A percentile compares a stretch with the other conserved stretches of the same genome.
Conservation (phyloP, 1,140 invertebrate genomes). For the Zophobas morio region DNA sequence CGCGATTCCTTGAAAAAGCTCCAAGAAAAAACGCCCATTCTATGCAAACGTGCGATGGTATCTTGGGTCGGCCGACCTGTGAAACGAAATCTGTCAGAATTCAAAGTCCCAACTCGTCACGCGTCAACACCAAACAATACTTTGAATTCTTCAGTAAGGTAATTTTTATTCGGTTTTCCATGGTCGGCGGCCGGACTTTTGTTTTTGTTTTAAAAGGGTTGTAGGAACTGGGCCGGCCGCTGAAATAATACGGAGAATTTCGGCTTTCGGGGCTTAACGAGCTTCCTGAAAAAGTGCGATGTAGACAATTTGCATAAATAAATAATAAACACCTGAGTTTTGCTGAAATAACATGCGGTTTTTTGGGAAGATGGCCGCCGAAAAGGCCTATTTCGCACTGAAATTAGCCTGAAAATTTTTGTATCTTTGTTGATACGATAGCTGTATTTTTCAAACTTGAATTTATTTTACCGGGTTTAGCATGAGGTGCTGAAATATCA, state of each 20-base stretch:
- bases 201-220: constrained; percentile 3
- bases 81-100: constrained; percentile 7
- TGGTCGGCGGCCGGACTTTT: neutral
- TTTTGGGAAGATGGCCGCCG: neutral
- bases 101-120: neutral
- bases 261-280: neutral
- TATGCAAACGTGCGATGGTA: neutral
- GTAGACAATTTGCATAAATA: neutral
- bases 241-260: constrained; percentile 6
- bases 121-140: neutral
- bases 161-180: constrained; percentile 16
- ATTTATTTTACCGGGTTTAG: no score
- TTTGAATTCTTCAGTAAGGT: constrained; percentile 31
- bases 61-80: neutral
- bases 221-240: neutral
- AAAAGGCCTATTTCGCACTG: neutral
- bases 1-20: constrained; percentile 4
- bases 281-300: neutral
- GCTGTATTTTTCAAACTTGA: no score
- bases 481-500: no score
- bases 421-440: no score
- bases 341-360: neutral
- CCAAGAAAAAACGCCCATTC: neutral
- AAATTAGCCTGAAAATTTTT: neutral
- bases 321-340: constrained; percentile 2